Conservation (phyloP, 2,888 invertebrate genomes). For the Hydrotaea diabolus region DNA sequence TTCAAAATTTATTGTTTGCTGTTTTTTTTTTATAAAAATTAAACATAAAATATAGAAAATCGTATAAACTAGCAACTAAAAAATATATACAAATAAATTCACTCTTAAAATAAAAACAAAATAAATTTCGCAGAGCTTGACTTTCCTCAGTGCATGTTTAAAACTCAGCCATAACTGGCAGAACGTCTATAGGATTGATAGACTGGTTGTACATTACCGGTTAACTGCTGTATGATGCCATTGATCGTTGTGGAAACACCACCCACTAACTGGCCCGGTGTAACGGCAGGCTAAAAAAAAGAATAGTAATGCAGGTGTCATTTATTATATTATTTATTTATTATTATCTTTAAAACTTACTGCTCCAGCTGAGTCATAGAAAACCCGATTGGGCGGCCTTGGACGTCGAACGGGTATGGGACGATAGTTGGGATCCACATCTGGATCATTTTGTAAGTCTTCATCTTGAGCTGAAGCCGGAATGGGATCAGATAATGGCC, state of each 20-base stretch:
- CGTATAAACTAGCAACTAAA: background rate
- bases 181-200: constrained; percentile 62
- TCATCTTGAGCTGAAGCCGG: constrained; percentile 44
- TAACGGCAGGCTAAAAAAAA: constrained; percentile 72
- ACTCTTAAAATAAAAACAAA: background rate
- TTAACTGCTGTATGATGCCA: constrained; percentile 77
- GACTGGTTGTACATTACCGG: constrained; percentile 77
- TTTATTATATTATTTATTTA: background rate
- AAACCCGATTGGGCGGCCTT: constrained; percentile 74
- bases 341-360: constrained; percentile 71
- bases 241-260: constrained; percentile 78
- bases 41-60: background rate
- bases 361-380: constrained; percentile 74
- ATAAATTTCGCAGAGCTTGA: background rate
- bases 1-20: too few relatives aligned
- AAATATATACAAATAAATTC: background rate
- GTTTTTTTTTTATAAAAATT: background rate
- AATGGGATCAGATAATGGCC: constrained; percentile 54
- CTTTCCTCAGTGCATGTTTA: too few relatives aligned
- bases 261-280: constrained; percentile 76
- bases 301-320: background rate
- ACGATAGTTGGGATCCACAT: constrained; percentile 75
- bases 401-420: constrained; percentile 59
- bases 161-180: background rate
- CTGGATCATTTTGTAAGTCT: constrained; percentile 74